Evolutionary conservation across 1,140 invertebrate species (phyloP).

Genomic region (Drosophila eugracilis): DNA sequence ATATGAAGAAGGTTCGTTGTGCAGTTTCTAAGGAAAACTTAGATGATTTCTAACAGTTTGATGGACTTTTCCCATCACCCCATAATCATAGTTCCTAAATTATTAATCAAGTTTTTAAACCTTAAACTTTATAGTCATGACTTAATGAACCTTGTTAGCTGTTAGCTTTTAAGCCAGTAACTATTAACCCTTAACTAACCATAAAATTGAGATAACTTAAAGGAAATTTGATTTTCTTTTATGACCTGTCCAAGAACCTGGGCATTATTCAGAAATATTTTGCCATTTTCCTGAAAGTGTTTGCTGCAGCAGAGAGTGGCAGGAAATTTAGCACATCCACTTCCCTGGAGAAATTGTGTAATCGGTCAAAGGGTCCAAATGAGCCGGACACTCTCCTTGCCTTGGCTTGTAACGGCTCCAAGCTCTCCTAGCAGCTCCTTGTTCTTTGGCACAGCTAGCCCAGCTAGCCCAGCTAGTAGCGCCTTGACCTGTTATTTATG

Average conservation of each 20-base stretch:
- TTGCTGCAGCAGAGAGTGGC: background rate
- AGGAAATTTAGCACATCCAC: background rate
- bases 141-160: too few species aligned
- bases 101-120: too few species aligned
- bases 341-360: constrained; percentile 3
- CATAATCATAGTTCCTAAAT: too few species aligned
- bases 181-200: too few species aligned
- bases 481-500: constrained; percentile 62
- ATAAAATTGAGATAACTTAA: too few species aligned
- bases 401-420: too few species aligned
- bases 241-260: background rate
- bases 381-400: constrained; percentile 3
- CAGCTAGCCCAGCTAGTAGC: too few species aligned
- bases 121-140: too few species aligned
- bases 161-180: constrained; percentile 3
- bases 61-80: too few species aligned
- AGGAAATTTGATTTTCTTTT: background rate
- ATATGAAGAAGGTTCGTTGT: too few species aligned
- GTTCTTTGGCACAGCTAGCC: constrained; percentile 1
- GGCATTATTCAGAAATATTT: background rate
- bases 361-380: constrained; percentile 19
- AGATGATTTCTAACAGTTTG: too few species aligned
- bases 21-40: too few species aligned
- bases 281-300: background rate
- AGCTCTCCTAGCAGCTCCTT: constrained; percentile 29